These are phyloP conservation scores for Bombus terrestris DNA, from an alignment of 1,140 invertebrate genomes.

Conservation along the genomic window DNA sequence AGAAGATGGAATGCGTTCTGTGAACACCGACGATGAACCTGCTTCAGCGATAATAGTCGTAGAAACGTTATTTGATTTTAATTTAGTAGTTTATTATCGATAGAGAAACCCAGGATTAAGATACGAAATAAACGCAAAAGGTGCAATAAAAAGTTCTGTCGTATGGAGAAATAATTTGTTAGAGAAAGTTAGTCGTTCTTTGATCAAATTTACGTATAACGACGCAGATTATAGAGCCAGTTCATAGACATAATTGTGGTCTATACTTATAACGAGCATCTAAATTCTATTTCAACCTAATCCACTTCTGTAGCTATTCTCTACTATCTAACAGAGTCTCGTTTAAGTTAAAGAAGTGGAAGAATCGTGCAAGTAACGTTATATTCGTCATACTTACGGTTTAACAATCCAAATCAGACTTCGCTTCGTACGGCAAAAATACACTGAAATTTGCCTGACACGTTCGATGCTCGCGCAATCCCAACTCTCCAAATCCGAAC, in stretches of 20 bases:
- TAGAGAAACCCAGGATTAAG: neutral
- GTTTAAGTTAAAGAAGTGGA: neutral
- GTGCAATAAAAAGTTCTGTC: rapidly evolving
- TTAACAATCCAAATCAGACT: too few relatives aligned
- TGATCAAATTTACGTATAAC: too few relatives aligned
- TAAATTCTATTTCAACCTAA: too few relatives aligned
- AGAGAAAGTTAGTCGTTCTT: neutral
- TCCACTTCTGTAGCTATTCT: too few relatives aligned
- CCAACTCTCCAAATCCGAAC: neutral
- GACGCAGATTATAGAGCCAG: too few relatives aligned
- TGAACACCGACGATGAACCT: neutral
- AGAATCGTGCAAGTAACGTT: neutral
- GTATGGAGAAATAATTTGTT: neutral
- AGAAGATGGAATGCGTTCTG: too few relatives aligned
- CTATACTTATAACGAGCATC: too few relatives aligned
- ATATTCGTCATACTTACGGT: too few relatives aligned
- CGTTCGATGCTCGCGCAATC: neutral
- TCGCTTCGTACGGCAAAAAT: neutral
- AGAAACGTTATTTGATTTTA: neutral
- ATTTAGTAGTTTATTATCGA: neutral
- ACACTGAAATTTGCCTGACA: neutral
- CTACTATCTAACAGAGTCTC: too few relatives aligned
- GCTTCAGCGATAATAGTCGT: neutral
- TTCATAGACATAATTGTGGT: too few relatives aligned
- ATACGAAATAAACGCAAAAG: neutral